These are phyloP conservation scores for Hydrozoanthus tunicans DNA, from an alignment of 64 coral and sea anemone genomes.

Conservation along the genomic window DNA sequence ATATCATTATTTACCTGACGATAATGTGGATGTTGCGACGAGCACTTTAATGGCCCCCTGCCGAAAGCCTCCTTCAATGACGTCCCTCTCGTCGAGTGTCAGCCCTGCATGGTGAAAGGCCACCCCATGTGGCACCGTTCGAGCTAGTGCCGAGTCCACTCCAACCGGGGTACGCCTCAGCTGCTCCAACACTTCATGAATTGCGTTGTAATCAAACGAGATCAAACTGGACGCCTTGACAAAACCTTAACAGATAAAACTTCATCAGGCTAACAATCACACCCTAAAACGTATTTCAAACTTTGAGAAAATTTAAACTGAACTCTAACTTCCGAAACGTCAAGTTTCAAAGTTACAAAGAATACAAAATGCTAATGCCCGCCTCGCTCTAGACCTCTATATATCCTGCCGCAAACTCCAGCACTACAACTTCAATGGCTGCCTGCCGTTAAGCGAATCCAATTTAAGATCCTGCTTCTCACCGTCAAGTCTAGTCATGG, in stretches of 20 bases:
- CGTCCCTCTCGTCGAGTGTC: conserved; percentile 94
- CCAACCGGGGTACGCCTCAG: conserved; percentile 83
- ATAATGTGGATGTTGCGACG: conserved; percentile 47
- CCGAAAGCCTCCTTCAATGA: conserved; percentile 69
- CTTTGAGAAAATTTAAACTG: neutral
- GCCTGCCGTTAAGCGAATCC: too few relatives aligned
- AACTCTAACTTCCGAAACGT: too few relatives aligned
- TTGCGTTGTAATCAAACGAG: conserved; percentile 72
- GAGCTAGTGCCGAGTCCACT: conserved; percentile 75
- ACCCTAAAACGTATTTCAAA: neutral
- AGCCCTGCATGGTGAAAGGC: conserved; percentile 95
- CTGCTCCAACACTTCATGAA: conserved; percentile 86
- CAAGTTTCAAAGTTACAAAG: too few relatives aligned
- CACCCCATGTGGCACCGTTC: conserved; percentile 73
- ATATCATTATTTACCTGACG: conserved; percentile 29
- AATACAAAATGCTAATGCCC: too few relatives aligned
- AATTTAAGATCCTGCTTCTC: too few relatives aligned
- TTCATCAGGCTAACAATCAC: neutral
- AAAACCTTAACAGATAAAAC: conserved; percentile 42
- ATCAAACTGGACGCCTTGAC: conserved; percentile 73
- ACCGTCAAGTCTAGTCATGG: too few relatives aligned
- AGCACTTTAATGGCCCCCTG: conserved; percentile 47
- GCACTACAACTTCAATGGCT: too few relatives aligned
- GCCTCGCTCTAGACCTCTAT: too few relatives aligned
- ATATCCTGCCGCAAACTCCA: too few relatives aligned